A percentile compares a stretch with the other conserved stretches of the same genome.
Conservation (phyloP, 2,113 vertebrate genomes). For the Pitta sordida region DNA sequence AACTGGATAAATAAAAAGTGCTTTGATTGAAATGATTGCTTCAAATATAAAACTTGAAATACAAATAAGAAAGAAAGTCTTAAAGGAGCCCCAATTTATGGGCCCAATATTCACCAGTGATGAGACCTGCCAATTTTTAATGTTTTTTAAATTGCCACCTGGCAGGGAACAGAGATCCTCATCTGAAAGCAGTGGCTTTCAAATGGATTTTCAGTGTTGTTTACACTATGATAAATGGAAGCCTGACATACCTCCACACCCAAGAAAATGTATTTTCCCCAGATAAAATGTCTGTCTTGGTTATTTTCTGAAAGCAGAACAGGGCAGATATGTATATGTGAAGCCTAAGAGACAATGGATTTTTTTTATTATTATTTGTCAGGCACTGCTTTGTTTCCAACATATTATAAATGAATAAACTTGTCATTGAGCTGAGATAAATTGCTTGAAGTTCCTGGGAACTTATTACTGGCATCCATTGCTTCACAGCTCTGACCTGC, state of each 20-base stretch:
- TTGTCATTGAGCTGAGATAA: slow-evolving; percentile 4
- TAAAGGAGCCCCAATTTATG: neutral
- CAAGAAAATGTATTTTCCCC: neutral
- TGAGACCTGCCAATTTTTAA: neutral
- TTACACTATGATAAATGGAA: neutral
- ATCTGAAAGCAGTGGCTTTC: neutral
- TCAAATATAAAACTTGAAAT: neutral
- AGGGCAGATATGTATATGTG: neutral
- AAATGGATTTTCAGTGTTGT: neutral
- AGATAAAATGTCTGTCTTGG: neutral
- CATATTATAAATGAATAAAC: slow-evolving; percentile 8
- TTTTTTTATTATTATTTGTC: slow-evolving; percentile 5
- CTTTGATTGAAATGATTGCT: neutral
- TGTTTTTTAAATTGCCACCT: neutral
- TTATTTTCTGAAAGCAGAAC: slow-evolving; percentile 13
- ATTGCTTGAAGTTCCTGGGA: slow-evolving; percentile 25
- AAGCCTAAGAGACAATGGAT: neutral
- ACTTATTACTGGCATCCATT: neutral
- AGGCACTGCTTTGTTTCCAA: neutral
- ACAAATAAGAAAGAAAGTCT: neutral
- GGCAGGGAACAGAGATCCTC: neutral
- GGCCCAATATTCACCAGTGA: neutral
- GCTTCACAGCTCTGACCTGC: neutral
- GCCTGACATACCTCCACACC: neutral
- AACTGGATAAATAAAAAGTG: neutral